These are phyloP conservation scores for Antheraea pernyi DNA, from an alignment of 1,140 invertebrate genomes.

Conservation along the genomic window DNA sequence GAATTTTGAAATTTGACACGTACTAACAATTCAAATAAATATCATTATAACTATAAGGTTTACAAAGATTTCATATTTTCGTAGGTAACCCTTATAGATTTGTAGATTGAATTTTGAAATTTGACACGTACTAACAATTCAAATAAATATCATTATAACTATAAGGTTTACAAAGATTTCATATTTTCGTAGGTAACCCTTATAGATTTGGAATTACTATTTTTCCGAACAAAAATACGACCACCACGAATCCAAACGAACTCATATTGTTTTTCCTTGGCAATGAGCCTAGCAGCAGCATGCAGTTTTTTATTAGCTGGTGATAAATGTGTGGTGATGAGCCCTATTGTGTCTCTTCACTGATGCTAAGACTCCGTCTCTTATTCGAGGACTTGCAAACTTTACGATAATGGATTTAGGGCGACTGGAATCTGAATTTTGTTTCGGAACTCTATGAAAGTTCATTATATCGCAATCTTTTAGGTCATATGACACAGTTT, in stretches of 20 bases:
- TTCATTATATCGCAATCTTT: too few species aligned
- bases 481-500: not conserved
- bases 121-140: too few species aligned
- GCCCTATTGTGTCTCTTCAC: constrained; percentile 8
- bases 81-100: too few species aligned
- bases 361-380: constrained; percentile 11
- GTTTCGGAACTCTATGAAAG: too few species aligned
- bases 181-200: constrained; percentile 2
- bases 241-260: constrained; percentile 32
- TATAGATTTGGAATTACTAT: constrained; percentile 20
- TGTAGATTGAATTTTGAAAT: too few species aligned
- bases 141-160: not conserved
- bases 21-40: not conserved
- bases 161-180: not conserved
- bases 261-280: constrained; percentile 22
- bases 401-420: too few species aligned
- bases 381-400: too few species aligned
- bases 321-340: constrained; percentile 7
- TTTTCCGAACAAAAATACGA: constrained; percentile 26
- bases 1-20: constrained; percentile 21
- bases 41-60: too few species aligned
- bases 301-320: constrained; percentile 25
- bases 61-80: too few species aligned
- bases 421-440: too few species aligned
- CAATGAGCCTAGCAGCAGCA: constrained; percentile 18